Conservation (phyloP, 2,113 vertebrate genomes). For the Heterocephalus glaber region DNA sequence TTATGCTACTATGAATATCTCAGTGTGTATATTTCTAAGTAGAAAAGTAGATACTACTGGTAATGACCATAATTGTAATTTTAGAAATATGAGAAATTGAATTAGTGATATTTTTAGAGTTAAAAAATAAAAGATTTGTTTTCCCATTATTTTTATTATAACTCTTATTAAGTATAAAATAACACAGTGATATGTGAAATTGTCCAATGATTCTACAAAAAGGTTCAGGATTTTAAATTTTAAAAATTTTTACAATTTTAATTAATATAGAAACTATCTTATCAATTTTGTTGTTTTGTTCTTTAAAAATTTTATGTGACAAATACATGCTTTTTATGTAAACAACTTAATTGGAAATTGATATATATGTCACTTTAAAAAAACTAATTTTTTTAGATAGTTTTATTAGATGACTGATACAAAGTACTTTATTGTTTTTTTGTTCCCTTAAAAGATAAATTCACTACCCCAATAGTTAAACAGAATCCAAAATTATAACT, state of each 20-base stretch:
- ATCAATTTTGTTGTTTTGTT: conserved; percentile 29
- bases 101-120: neutral
- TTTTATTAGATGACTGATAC: neutral
- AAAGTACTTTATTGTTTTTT: neutral
- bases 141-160: neutral
- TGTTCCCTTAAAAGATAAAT: neutral
- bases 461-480: neutral
- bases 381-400: neutral
- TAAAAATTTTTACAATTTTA: conserved; percentile 56
- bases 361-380: neutral
- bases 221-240: neutral
- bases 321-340: conserved; percentile 8
- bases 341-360: neutral
- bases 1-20: neutral
- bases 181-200: neutral
- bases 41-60: neutral
- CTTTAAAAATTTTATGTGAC: neutral
- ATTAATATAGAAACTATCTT: conserved; percentile 47
- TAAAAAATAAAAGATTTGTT: neutral
- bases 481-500: neutral
- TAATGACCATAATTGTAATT: neutral
- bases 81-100: conserved; percentile 2
- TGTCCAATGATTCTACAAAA: neutral
- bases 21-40: neutral
- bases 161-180: neutral